Conservation (phyloP, 1,140 invertebrate genomes). For the Trichonephila clavipes region DNA sequence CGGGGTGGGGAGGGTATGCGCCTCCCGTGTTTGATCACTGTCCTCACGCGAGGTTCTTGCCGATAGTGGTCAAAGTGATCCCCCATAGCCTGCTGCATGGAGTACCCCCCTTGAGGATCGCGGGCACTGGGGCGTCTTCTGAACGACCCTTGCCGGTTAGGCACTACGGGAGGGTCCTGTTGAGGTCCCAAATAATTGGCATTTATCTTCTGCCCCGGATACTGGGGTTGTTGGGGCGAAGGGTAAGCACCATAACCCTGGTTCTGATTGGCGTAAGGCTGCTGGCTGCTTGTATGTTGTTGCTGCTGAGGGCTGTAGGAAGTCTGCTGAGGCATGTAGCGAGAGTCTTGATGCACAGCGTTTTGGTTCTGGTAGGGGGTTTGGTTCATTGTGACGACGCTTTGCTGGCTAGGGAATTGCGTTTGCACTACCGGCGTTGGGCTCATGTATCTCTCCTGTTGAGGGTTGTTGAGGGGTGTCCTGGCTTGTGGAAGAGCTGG, state of each 20-base stretch:
- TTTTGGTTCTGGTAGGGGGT: slow-evolving; percentile 35
- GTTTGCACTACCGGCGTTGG: background rate
- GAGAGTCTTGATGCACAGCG: slow-evolving; percentile 22
- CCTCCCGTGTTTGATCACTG: slow-evolving; percentile 70
- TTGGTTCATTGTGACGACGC: slow-evolving; percentile 13
- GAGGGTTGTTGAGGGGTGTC: background rate
- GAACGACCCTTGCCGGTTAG: slow-evolving; percentile 70
- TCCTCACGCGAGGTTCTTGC: slow-evolving; percentile 39
- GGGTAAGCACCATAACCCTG: slow-evolving; percentile 59
- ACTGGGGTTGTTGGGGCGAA: slow-evolving; percentile 47
- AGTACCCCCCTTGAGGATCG: slow-evolving; percentile 65
- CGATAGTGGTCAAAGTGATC: slow-evolving; percentile 93
- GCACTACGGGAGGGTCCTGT: slow-evolving; percentile 52
- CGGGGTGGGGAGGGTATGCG: slow-evolving; percentile 65
- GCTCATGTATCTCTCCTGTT: slow-evolving; percentile 17
- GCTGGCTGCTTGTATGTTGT: background rate
- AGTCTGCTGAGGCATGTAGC: slow-evolving; percentile 25
- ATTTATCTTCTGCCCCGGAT: slow-evolving; percentile 55
- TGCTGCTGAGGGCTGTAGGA: slow-evolving; percentile 21
- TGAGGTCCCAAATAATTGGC: slow-evolving; percentile 53
- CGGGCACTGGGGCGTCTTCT: slow-evolving; percentile 48
- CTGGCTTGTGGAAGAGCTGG: background rate
- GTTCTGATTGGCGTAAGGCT: slow-evolving; percentile 14
- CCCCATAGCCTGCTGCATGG: slow-evolving; percentile 83
- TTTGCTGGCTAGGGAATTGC: slow-evolving; percentile 17